Evolutionary conservation across 2,113 vertebrate genomes (phyloP), one percentile per base, ranked within the genome.

Genomic region (Myotis lucifugus): DNA sequence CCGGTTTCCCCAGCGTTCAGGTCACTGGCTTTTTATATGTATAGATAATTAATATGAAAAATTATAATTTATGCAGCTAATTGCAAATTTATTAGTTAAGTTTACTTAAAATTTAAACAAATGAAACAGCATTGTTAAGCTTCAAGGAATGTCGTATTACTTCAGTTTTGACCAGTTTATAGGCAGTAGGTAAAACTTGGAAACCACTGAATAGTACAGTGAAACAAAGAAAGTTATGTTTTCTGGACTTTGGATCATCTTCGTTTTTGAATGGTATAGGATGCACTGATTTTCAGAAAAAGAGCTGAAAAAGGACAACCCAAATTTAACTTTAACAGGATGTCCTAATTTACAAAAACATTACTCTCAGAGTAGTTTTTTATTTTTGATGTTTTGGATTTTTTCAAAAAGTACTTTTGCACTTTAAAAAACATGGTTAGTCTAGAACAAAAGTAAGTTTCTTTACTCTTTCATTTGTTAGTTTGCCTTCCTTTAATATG

Each of bases 161-260:
- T 54, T 96, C n/a, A 90, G 2, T 90, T 91, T 59, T 92, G 32
- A 70, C 54, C n/a, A 21, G 66, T 88, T 94, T 89, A 74, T 88
- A 46, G 94, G 34, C 93, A 86, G 11, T 72, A 82, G 78, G 61
- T 25, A 89, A 76, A 85, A 82, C 40, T 90, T 89, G 61, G 91
- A 90, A 92, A 86, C 52, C 5, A 40, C 17, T 66, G 40, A 86
- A 6, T 78, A 67, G 18, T 94, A 48, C 1, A 61, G 2, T 29
- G 27, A 76, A 94, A 83, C 25, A 66, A 76, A 90, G 32, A 40
- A 79, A 84, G 18, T 74, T 23, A 64, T 29, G 6, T 76, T 67
- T 93, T 59, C 61, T 72, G 23, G 37, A 77, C 61, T 79, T 89
- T n/a, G 74, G 42, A 59, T 74, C 21, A 11, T 90, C 48, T 84